Evolutionary conservation across 1,140 invertebrate genomes (phyloP).

Genomic region (Cydia strobilella): DNA sequence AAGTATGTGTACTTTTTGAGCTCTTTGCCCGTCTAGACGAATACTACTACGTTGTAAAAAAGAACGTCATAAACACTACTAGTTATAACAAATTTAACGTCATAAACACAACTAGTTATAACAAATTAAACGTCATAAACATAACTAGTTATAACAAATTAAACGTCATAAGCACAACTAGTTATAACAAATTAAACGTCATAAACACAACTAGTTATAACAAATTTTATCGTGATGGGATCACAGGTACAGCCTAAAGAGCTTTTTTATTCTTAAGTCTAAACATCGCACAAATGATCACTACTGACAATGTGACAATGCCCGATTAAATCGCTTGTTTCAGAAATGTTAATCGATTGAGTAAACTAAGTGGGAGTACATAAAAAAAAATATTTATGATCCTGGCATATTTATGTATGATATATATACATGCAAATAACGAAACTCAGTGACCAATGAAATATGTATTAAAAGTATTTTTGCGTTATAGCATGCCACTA

Average conservation of each 20-base stretch:
- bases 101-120: not conserved
- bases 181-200: not conserved
- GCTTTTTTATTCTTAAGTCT: slow-evolving; percentile 50
- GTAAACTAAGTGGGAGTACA: too few species aligned
- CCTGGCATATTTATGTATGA: too few species aligned
- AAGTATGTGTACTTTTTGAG: not conserved
- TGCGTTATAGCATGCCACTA: too few species aligned
- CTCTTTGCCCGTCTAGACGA: not conserved
- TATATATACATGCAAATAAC: too few species aligned
- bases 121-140: slow-evolving; percentile 40
- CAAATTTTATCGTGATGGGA: slow-evolving; percentile 62
- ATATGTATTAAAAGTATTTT: too few species aligned
- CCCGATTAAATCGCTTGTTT: not conserved
- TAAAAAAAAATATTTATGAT: too few species aligned
- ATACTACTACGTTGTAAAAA: not conserved
- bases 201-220: not conserved
- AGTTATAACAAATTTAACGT: slow-evolving; percentile 40
- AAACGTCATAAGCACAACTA: not conserved
- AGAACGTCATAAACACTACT: too few species aligned
- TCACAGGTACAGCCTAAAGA: slow-evolving; percentile 76
- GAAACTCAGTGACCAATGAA: too few species aligned
- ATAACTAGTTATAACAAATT: slow-evolving; percentile 38
- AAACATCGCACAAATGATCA: slow-evolving; percentile 26
- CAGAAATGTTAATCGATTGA: not conserved
- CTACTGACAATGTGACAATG: not conserved